Conservation (phyloP, 2,797 vertebrate genomes). For the Momotus momota region DNA sequence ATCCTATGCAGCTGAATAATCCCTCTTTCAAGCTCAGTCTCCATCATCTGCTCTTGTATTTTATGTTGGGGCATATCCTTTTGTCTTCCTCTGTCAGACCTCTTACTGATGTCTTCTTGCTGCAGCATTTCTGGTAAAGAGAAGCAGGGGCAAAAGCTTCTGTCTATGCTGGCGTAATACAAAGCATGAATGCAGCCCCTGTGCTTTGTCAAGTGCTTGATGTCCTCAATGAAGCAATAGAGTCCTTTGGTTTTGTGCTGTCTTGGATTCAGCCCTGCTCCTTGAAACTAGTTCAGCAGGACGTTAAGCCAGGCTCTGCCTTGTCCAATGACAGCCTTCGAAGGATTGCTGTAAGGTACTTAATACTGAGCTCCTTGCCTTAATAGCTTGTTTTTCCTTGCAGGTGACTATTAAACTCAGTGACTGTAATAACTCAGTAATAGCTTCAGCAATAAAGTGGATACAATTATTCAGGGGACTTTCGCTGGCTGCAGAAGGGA, state of each 20-base stretch:
- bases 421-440: neutral
- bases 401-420: neutral
- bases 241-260: neutral
- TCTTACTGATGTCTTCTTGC: neutral
- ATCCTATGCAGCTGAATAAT: neutral
- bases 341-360: neutral
- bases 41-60: neutral
- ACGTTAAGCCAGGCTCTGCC: neutral
- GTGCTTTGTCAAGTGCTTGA: neutral
- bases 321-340: neutral
- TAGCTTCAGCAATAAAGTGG: neutral
- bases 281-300: neutral
- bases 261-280: neutral
- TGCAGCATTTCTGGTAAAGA: neutral
- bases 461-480: neutral
- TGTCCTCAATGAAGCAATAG: neutral
- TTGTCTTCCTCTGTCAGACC: neutral
- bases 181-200: neutral
- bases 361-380: neutral
- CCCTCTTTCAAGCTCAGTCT: neutral
- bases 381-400: neutral
- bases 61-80: neutral
- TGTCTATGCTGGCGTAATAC: neutral
- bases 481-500: neutral
- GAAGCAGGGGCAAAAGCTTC: neutral